phyloP scores from a whole-genome alignment of 2,797 vertebrate species.

The Harpagifer antarcticus region DNA sequence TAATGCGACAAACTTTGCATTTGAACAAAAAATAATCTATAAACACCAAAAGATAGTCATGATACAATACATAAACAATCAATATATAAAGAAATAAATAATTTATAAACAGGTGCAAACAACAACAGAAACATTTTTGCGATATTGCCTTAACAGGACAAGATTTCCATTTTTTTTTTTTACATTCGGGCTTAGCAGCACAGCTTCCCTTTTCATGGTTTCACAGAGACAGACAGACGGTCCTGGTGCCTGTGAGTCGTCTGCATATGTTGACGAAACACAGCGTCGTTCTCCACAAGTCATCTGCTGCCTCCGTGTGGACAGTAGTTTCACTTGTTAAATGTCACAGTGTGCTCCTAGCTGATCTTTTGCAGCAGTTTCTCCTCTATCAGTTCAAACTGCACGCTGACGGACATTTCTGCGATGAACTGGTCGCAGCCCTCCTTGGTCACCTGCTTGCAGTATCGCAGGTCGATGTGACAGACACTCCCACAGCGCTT shows the following conservation, averaged over 20 bases:
- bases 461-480: conserved; percentile 96
- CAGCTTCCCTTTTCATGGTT: conserved; percentile 47
- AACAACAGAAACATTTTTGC: conserved; percentile 81
- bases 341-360: conserved; percentile 77
- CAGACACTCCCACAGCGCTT: conserved; percentile 97
- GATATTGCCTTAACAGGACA: conserved; percentile 55
- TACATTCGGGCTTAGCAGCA: conserved; percentile 71
- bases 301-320: conserved; percentile 76
- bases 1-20: conserved; percentile 89
- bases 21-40: conserved; percentile 87
- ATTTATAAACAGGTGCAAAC: conserved; percentile 75
- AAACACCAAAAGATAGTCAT: conserved; percentile 82
- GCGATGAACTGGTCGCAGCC: conserved; percentile 96
- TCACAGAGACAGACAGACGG: conserved; percentile 18
- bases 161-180: conserved; percentile 38
- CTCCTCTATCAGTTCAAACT: conserved; percentile 94
- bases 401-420: conserved; percentile 97
- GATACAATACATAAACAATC: conserved; percentile 64
- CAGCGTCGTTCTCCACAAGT: neutral
- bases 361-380: conserved; percentile 97
- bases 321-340: conserved; percentile 30
- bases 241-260: conserved; percentile 23
- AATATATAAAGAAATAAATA: conserved; percentile 78
- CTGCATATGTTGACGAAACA: conserved; percentile 11
- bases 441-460: conserved; percentile 96